Base-by-base conservation (phyloP, 92 coral and sea anemone species). In the Isaurus tuberculatus region DNA sequence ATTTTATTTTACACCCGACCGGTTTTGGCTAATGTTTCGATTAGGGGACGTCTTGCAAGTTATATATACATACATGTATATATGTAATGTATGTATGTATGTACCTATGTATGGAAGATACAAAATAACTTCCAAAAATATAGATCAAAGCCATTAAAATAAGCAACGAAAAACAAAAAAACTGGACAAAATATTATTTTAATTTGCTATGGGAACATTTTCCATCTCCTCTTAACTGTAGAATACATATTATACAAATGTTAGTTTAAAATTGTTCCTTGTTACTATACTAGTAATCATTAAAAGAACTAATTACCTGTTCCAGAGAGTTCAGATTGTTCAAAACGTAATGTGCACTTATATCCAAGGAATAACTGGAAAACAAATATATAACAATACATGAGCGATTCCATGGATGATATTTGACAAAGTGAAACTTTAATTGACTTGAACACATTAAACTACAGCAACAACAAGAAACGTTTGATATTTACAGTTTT, bases 251-350 rank as follows among this genome's bases (percentile, higher is more conserved):
- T 44, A 6, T 53, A 53, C 17, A 53, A 53, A 53, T 7, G 10
- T 53, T 53, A 6, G 10, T 53, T 53, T 53, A 53, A 53, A 55
- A 55, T 55, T 55, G 63, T 55, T 55, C 63, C 23, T 55, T 55
- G 60, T 55, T 55, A 55, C 63, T 16, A 55, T 55, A 55, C 17
- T 55, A 55, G 63, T 55, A 53, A 53, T 53, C 22, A 55, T 55
- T 55, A 3, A 55, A 55, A 55, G 63, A 55, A 55, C 63, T 55
- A 11, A 8, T 55, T 3, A 55, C 63, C 63, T 55, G 63, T 55
- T 55, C 63, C 46, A 40, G 11, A 2, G 4, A 40, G 46, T 40
- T 40, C 46, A 40, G 46, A 40, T 40, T 40, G 46, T 40, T 40
- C 10, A 40, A 40, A 40, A 40, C 46, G 46, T 40, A 40, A 40